phyloP scores from a whole-genome alignment of 2,797 vertebrate species.

The Platyrinchus mystaceus region DNA sequence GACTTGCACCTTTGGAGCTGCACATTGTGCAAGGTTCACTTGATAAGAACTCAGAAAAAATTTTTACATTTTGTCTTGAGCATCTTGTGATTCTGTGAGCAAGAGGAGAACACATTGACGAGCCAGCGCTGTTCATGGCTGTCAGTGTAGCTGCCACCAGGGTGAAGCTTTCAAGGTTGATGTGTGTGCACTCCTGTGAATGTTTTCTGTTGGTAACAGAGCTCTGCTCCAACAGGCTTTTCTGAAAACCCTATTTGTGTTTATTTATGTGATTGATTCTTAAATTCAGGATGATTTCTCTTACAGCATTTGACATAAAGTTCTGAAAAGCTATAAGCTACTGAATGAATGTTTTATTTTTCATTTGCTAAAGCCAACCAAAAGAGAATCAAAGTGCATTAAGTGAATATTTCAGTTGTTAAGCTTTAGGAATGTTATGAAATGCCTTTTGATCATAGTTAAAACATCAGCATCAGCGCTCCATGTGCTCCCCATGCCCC shows the following conservation, averaged over 20 bases:
- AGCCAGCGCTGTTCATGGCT: not conserved
- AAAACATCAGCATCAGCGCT: not conserved
- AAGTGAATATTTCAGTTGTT: not conserved
- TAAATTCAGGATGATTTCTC: not conserved
- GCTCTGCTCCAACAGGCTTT: not conserved
- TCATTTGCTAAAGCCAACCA: not conserved
- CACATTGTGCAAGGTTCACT: not conserved
- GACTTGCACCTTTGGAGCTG: not conserved
- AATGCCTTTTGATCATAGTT: not conserved
- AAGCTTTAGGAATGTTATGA: not conserved
- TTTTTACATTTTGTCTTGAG: not conserved
- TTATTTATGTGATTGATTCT: not conserved
- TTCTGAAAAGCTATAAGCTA: not conserved
- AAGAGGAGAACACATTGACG: not conserved
- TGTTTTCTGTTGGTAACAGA: not conserved
- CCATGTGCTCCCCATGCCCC: accelerated
- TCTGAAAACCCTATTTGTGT: not conserved
- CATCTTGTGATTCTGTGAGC: not conserved
- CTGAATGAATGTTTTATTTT: not conserved
- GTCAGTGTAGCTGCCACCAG: not conserved
- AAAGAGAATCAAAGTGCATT: not conserved
- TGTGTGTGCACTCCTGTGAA: not conserved
- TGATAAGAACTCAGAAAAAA: not conserved
- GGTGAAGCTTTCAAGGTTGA: not conserved
- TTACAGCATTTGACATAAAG: not conserved